Conservation (phyloP, 2,797 vertebrate species). For the Pteropus rufus region DNA sequence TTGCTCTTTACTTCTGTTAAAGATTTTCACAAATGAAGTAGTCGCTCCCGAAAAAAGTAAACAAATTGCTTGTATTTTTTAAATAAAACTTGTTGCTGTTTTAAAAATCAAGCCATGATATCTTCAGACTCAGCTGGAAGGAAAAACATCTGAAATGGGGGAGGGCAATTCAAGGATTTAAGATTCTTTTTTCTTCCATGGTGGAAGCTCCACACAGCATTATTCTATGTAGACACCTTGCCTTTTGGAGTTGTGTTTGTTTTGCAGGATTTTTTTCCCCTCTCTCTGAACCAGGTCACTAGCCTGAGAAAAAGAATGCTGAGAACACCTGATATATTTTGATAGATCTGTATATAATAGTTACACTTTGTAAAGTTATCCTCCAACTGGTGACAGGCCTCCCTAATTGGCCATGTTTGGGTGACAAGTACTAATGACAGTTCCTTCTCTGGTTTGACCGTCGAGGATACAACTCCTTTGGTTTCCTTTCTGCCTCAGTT, state of each 20-base stretch:
- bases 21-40: slow-evolving; percentile 25
- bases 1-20: not conserved
- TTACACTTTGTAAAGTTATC: not conserved
- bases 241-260: not conserved
- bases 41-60: slow-evolving; percentile 8
- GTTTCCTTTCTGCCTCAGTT: not conserved
- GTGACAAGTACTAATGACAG: slow-evolving; percentile 32
- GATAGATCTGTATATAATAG: not conserved
- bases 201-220: not conserved
- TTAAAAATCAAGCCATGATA: not conserved
- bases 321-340: not conserved
- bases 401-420: slow-evolving; percentile 5
- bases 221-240: not conserved
- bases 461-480: slow-evolving; percentile 2
- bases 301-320: not conserved
- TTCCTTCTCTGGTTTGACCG: not conserved
- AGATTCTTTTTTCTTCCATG: not conserved
- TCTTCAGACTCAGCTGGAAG: not conserved
- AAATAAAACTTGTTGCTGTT: not conserved
- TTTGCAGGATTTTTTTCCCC: not conserved
- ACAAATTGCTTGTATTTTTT: not conserved
- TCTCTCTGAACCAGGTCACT: not conserved
- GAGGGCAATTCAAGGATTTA: not conserved
- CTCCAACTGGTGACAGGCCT: not conserved
- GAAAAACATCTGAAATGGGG: not conserved